Percentiles rank a stretch among this genome's conserved stretches.
Conservation (phyloP, 2,113 vertebrate genomes). For the Anas platyrhynchos region DNA sequence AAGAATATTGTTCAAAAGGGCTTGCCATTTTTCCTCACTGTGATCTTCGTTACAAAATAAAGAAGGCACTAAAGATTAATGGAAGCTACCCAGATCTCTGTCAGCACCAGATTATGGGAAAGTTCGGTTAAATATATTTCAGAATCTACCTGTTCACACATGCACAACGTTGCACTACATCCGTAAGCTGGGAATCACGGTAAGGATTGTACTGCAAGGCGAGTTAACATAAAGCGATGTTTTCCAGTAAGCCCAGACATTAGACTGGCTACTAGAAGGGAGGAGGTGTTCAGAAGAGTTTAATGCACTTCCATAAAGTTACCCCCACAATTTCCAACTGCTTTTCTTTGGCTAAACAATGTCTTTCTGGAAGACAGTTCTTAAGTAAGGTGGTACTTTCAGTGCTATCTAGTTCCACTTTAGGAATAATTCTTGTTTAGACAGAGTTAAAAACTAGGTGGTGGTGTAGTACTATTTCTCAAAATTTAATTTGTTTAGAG, state of each 20-base stretch:
- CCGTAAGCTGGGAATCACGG: neutral
- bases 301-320: neutral
- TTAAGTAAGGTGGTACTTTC: neutral
- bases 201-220: neutral
- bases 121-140: neutral
- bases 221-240: neutral
- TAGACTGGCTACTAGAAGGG: neutral
- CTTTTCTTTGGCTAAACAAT: neutral
- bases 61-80: neutral
- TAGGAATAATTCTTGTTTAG: constrained; percentile 1
- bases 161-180: neutral
- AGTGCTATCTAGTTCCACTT: neutral
- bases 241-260: neutral
- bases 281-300: neutral
- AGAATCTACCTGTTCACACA: neutral
- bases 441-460: neutral
- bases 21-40: neutral
- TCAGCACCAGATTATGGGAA: neutral
- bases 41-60: neutral
- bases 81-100: neutral
- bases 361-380: neutral
- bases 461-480: neutral
- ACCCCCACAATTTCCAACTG: neutral
- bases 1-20: neutral
- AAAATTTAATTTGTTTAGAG: neutral